Conservation (phyloP, 1,140 invertebrate species). For the Formica exsecta region DNA sequence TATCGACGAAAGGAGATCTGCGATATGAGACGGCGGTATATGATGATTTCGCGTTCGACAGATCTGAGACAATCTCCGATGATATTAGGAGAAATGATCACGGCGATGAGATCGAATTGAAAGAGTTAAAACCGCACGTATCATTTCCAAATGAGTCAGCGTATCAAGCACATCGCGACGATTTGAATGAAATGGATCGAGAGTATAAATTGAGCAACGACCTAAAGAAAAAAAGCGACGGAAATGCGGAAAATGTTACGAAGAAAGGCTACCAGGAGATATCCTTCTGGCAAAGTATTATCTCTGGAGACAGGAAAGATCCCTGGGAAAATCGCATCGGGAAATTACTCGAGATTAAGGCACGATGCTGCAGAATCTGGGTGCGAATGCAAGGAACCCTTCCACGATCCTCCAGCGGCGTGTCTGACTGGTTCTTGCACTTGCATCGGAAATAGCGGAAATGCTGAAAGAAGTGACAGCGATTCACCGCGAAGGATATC, state of each 20-base stretch:
- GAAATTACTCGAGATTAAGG: neutral
- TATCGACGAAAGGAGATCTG: neutral
- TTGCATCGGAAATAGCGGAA: neutral
- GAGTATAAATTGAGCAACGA: conserved; percentile 62
- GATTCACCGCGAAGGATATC: conserved; percentile 7
- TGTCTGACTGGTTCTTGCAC: conserved; percentile 15
- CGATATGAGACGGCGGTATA: neutral
- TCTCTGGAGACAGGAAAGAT: conserved; percentile 60
- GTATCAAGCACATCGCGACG: no score
- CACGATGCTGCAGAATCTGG: neutral
- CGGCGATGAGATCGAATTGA: neutral
- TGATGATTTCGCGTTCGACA: neutral
- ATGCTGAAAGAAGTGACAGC: neutral
- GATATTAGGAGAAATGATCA: neutral
- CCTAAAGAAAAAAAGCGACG: conserved; percentile 53
- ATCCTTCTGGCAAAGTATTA: conserved; percentile 61
- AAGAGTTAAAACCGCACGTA: no score
- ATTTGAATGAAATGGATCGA: conserved; percentile 32
- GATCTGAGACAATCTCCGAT: neutral
- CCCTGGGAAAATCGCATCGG: neutral
- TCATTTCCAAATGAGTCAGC: no score
- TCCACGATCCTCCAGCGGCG: neutral
- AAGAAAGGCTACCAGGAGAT: conserved; percentile 38
- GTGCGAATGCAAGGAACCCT: conserved; percentile 37
- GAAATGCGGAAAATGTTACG: neutral